Base-by-base conservation (phyloP, 2,888 invertebrate species). In the Leucophenga montana region DNA sequence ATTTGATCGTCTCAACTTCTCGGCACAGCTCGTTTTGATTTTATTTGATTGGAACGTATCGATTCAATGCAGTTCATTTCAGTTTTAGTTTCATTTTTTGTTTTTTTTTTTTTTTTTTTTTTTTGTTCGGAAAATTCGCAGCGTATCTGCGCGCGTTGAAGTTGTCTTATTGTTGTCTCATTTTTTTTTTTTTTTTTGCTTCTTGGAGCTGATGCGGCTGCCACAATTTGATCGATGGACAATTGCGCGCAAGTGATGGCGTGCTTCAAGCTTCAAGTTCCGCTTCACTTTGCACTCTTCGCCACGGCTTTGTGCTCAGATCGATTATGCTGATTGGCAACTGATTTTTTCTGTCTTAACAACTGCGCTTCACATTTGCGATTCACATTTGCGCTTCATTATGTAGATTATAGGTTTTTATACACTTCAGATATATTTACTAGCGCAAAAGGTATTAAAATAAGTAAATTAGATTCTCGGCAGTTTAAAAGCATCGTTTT, bases 221-320 rank as follows among this genome's bases (percentile, higher is more conserved):
- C 70, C 67, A 68, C 71, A 71, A 72, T 73, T 79, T 85, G 82
- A 86, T 84, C 78, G 85, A 83, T 85, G 79, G 78, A 84, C 83
- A 85, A 85, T 84, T 81, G 85, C 74, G 72, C 74, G 77, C 82
- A 82, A 82, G 77, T 83, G 85, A 85, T 78, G 77, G 78, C 75
- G 74, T 71, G 39, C 39, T 39, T 72, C 68, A 71, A 73, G 74
- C 71, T 68, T 62, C 66, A 72, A 73, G 71, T 71, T 67, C 39
- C 73, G 46, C 18, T 9, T 22, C 39, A 46, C 46, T 61, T 20
- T 22, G 62, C 20, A 20, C 31, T 11, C 16, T 16, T 18, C 54
- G 22, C 54, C 59, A 54, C 50, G 64, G 68, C 68, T 66, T 62
- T 72, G 71, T 70, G 61, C 67, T 69, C 70, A 11, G 39, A 70